Base-by-base conservation (phyloP, 2,888 invertebrate species). In the Seira sanloemensis region DNA sequence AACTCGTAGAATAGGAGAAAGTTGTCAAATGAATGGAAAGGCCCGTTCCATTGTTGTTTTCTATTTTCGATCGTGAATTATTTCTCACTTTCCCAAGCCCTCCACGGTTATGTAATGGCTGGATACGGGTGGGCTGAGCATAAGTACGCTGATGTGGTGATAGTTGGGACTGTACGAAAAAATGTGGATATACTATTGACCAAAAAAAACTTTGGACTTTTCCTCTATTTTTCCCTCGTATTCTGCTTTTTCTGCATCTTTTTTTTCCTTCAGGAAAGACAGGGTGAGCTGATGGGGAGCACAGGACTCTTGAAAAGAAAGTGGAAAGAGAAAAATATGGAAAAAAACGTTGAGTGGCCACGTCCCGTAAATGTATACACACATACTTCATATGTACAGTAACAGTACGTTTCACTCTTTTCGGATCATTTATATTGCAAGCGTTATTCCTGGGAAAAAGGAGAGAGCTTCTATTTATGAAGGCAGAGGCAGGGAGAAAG, bases 61-160 rank as follows among this genome's bases (percentile, higher is more conserved):
- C 62, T 62, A 62, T 62, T 62, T 62, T 62, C 62, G 62, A 62
- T 62, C 62, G 62, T 62, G 62, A 62, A 62, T 62, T 62, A 62
- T 62, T 62, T 62, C 62, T 62, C 62, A 62, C 62, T 62, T 21
- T 62, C 1, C 50, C 50, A 50, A n/a, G 12, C 50, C 50, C 62
- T 62, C 62, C 12, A 62, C 23, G 7, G 16, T 62, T 62, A 62
- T 19, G 62, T 62, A 62, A 62, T 62, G 62, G 62, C 7, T 62
- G 62, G 21, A 23, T 62, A 62, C 23, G 62, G 50, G 50, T 50
- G 50, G 50, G 50, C 50, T 50, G 50, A 50, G n/a, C 50, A 62
- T 62, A 62, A 21, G 4, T 62, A 62, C 23, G 62, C 5, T 62
- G 62, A 62, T 62, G 2, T 62, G 19, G 23, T 62, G 62, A 62